Base-by-base conservation (phyloP, 2,113 vertebrate species). In the Ptychochromis oligacanthus region DNA sequence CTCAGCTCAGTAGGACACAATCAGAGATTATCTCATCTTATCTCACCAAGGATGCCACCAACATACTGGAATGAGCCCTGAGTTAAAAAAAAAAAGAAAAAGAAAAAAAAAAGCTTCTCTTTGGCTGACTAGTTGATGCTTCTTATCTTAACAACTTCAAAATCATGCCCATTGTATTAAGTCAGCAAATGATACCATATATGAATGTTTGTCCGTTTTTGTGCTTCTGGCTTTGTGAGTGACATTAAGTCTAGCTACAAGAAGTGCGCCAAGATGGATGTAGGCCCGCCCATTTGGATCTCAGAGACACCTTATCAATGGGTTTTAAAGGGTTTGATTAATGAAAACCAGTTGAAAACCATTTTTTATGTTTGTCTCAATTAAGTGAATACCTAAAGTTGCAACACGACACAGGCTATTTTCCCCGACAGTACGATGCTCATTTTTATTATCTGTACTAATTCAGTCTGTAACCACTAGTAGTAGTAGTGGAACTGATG, bases 11-110 rank as follows among this genome's bases (percentile, higher is more conserved):
- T 36, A 60, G 80, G 65, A 79, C 79, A 82, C 80, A 88, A 75
- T 82, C 64, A 58, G 85, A 91, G 87, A 91, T 87, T 54, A 90
- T 91, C 62, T 88, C 77, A 75, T 88, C 55, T 77, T 20, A 72
- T 34, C 67, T 56, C 70, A 54, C 24, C 54, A 28, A 22, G 11
- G 9, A 65, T 14, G 43, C 20, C 2, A 65, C 49, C 75, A 75
- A 77, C 86, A 81, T 65, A 81, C 81, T 70, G 59, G 38, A 79
- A 75, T 15, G 18, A 87, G 43, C 38, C 24, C 54, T 7, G 40
- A 81, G 49, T 20, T n/a, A n/a, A n/a, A n/a, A n/a, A n/a, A n/a
- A n/a, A n/a, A n/a, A n/a, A n/a, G n/a, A n/a, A n/a, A n/a, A n/a
- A n/a, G n/a, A n/a, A n/a, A n/a, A n/a, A 36, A 9, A 74, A 31